Evolutionary conservation across 2,797 vertebrate genomes (phyloP), one percentile per base, ranked within the genome.

Genomic region (Microctenopoma stevenorrisi): DNA sequence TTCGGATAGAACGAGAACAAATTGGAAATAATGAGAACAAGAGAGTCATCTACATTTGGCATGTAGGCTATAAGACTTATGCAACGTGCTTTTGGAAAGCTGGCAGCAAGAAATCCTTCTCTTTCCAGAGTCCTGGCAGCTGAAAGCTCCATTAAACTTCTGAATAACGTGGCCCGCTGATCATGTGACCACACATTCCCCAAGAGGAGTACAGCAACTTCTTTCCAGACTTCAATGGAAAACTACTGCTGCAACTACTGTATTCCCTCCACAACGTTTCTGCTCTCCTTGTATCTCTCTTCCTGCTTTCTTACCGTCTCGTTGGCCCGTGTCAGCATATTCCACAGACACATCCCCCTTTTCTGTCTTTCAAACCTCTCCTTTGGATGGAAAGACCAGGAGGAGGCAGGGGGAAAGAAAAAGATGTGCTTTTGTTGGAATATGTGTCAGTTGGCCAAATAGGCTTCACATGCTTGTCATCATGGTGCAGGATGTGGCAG

Each of bases 391-490:
- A 91, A 88, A 91, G 56, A 86, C 72, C 85, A 82, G 87, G 86
- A 81, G 64, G 68, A 64, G 63, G 33, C 37, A 38, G 10, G 48
- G 10, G 48, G 48, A 14, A 38, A 40, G 62, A 49, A 49, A 61
- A 60, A 52, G 13, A 54, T 76, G 37, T 13, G 61, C 58, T 67
- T 68, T 72, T 74, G 68, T 72, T 88, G 70, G 80, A 86, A 90
- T 88, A 79, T 89, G 78, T 93, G 92, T 92, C 89, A 90, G 78
- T 88, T 87, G 89, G 86, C 89, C 82, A 90, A 82, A 85, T 76
- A 64, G 64, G 66, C 76, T 85, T 64, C 75, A 81, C 80, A 82
- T 75, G 83, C 57, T 81, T 35, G 59, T 69, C 57, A 25, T 80
- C 78, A 82, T 78, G 69, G 54, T 13, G 55, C n/a, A 68, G 78